Evolutionary conservation across 2,888 invertebrate genomes (phyloP).

Genomic region (Agriopis aurantiaria): DNA sequence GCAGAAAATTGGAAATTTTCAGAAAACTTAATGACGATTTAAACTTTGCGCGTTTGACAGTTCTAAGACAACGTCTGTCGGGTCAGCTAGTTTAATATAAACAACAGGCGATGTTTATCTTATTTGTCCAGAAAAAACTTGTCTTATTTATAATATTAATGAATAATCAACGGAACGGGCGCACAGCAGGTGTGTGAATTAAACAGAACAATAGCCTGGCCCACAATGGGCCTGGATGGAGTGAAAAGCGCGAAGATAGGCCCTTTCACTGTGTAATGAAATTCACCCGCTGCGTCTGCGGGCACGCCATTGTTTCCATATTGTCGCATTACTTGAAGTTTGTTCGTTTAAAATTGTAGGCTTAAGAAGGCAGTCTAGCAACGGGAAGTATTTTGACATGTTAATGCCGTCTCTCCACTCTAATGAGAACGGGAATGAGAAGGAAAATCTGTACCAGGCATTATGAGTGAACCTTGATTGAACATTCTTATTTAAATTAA

Average conservation of each 20-base stretch:
- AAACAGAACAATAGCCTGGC: slow-evolving; percentile 57
- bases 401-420: too few species aligned
- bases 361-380: neutral
- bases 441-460: too few species aligned
- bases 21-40: too few species aligned
- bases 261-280: slow-evolving; percentile 53
- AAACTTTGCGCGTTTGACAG: too few species aligned
- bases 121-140: slow-evolving; percentile 1
- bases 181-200: slow-evolving; percentile 56
- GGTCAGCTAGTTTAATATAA: too few species aligned
- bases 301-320: slow-evolving; percentile 20
- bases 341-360: neutral
- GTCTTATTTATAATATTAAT: slow-evolving; percentile 21
- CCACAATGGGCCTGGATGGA: slow-evolving; percentile 55
- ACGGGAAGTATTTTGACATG: neutral
- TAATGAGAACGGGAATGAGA: neutral
- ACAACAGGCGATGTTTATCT: too few species aligned
- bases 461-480: too few species aligned
- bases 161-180: slow-evolving; percentile 26
- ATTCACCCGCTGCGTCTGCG: slow-evolving; percentile 37
- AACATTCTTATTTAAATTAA: too few species aligned
- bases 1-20: too few species aligned
- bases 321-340: slow-evolving; percentile 11
- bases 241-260: slow-evolving; percentile 55
- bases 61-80: too few species aligned